Percentiles rank a stretch among this genome's conserved stretches.
Evolutionary conservation across 2,797 vertebrate species (phyloP).

Genomic region (Halcyon smyrnensis): DNA sequence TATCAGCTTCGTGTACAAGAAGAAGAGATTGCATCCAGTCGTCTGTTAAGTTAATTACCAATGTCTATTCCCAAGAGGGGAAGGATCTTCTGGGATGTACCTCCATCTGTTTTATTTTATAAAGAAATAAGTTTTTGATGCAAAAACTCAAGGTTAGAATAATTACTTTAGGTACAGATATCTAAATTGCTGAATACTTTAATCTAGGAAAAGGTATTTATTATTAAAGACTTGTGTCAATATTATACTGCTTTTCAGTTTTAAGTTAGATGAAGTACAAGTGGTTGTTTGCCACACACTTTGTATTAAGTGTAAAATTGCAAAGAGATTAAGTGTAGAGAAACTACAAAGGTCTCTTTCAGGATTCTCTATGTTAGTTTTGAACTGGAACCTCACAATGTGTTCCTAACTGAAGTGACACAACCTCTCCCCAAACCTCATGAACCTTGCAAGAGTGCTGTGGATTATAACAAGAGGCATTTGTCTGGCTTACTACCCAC

Average conservation of each 20-base stretch:
- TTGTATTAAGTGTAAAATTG: neutral
- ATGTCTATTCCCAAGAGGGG: neutral
- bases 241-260: neutral
- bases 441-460: neutral
- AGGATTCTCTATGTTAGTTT: neutral
- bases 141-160: neutral
- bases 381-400: neutral
- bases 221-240: neutral
- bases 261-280: neutral
- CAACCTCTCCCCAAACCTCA: neutral
- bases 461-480: neutral
- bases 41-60: slow-evolving; percentile 32
- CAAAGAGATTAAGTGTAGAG: neutral
- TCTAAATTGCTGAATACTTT: neutral
- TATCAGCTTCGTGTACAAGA: neutral
- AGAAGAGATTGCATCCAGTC: neutral
- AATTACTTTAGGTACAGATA: neutral
- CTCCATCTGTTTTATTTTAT: neutral
- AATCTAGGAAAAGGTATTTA: neutral
- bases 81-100: neutral
- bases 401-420: neutral
- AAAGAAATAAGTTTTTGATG: neutral
- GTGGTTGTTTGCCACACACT: neutral
- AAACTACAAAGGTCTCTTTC: neutral
- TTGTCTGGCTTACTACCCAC: neutral